phyloP scores from a whole-genome alignment of 1,140 invertebrate genomes.

The Sminthurides bifidus region DNA sequence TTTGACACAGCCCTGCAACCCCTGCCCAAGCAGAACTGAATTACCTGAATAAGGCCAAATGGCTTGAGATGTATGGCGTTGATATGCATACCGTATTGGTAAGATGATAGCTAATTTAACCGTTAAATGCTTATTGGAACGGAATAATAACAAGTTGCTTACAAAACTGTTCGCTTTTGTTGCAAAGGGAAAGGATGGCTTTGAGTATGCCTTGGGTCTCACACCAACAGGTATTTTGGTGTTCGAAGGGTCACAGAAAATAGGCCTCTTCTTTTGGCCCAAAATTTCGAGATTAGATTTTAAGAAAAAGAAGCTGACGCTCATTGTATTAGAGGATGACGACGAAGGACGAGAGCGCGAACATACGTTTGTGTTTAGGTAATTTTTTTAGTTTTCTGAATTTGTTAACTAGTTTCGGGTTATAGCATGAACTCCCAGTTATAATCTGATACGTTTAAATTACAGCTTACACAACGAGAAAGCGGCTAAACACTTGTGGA shows the following conservation, averaged over 20 bases:
- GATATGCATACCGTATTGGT: conserved; percentile 85
- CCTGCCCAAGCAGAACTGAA: conserved; percentile 86
- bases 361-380: conserved; percentile 79
- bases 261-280: conserved; percentile 96
- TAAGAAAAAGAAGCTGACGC: conserved; percentile 87
- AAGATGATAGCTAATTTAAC: conserved; percentile 17
- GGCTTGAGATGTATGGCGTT: conserved; percentile 93
- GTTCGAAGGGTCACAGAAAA: conserved; percentile 88
- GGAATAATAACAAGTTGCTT: not conserved
- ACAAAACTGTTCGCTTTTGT: conserved; percentile 27
- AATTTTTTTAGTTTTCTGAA: conserved; percentile 9
- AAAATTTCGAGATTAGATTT: conserved; percentile 69
- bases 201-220: conserved; percentile 89
- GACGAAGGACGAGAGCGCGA: conserved; percentile 85
- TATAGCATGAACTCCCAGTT: not conserved
- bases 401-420: not conserved
- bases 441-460: not conserved
- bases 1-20: too few relatives aligned
- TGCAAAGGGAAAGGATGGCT: conserved; percentile 78
- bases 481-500: conserved; percentile 98
- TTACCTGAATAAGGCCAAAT: conserved; percentile 87
- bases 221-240: conserved; percentile 96
- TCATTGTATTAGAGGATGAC: conserved; percentile 92
- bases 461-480: conserved; percentile 79
- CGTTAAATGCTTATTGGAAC: too few relatives aligned